Evolutionary conservation across 2,797 vertebrate species (phyloP), one percentile per base, ranked within the genome.

Genomic region (Schizothorax lantsangensis): DNA sequence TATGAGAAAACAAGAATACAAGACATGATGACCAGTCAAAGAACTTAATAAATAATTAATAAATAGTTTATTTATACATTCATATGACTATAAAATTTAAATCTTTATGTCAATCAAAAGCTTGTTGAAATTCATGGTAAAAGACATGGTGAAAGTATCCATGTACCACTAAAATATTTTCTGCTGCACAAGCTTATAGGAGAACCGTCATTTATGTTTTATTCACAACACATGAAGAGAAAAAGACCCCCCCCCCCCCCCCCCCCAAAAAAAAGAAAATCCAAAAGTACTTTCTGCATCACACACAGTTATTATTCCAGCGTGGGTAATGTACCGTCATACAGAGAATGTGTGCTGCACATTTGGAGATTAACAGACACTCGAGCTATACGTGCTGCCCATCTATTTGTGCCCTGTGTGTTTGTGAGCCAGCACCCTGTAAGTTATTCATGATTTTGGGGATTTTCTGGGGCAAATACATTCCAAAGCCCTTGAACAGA

Each of bases 391-490:
- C 43, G 49, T 38, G 36, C 36, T 69, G 49, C 73, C 79, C 64
- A 85, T 86, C 84, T 87, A 77, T 91, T 87, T 87, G 79, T 47
- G 78, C 83, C 91, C 73, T 87, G 87, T 81, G 77, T 73, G 49
- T 78, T 85, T 91, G 81, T 89, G 62, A 85, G 84, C 54, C 88
- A 84, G 87, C 49, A 80, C 79, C 81, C 64, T 87, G 86, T 92
- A 88, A 93, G 87, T 95, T 93, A 94, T 94, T 93, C 81, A 94
- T 93, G 91, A 94, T 92, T 89, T 79, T 7, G 75, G 86, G 86
- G 89, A 90, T 72, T 62, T 49, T 40, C 86, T 86, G 68, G 80
- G 74, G 90, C 89, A 89, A 87, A 86, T 89, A n/a, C 64, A 69
- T 49, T 84, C 68, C 72, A 66, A 72, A 79, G 7, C 19, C 83